A percentile compares a stretch with the other conserved stretches of the same genome.
Evolutionary conservation across 1,140 invertebrate genomes (phyloP).

Genomic region (Euglossa dilemma): DNA sequence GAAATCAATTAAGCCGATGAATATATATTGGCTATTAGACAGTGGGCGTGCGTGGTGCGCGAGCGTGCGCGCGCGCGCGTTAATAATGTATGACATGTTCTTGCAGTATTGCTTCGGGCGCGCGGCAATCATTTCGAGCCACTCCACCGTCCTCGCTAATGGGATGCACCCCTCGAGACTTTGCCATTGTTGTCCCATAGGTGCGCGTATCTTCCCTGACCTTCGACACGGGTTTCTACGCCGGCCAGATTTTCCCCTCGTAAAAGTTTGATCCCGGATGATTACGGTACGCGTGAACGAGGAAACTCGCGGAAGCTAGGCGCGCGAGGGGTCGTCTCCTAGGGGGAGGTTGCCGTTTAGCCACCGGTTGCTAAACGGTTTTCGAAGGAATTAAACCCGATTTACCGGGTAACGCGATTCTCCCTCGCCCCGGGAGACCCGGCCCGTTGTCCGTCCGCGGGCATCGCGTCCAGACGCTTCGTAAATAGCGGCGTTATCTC

Average conservation of each 20-base stretch:
- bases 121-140: conserved; percentile 57
- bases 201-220: conserved; percentile 59
- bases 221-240: conserved; percentile 52
- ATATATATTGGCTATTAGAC: conserved; percentile 73
- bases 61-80: conserved; percentile 41
- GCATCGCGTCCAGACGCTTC: too few relatives aligned
- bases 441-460: too few relatives aligned
- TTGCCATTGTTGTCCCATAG: conserved; percentile 60
- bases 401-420: conserved; percentile 36
- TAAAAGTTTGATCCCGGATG: conserved; percentile 56
- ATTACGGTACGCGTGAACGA: conserved; percentile 56
- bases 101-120: conserved; percentile 66
- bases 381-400: conserved; percentile 41
- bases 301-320: conserved; percentile 31
- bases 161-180: conserved; percentile 64
- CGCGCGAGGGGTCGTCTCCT: neutral
- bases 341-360: neutral
- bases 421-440: neutral
- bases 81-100: conserved; percentile 73
- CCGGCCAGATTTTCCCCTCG: conserved; percentile 49
- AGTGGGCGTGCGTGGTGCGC: conserved; percentile 56
- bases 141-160: conserved; percentile 48
- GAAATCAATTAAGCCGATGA: conserved; percentile 71
- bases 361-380: conserved; percentile 14
- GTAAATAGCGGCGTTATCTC: neutral